A percentile compares a stretch with the other conserved stretches of the same genome.
Conservation (phyloP, 2,797 vertebrate species). For the Poeciliopsis infans region DNA sequence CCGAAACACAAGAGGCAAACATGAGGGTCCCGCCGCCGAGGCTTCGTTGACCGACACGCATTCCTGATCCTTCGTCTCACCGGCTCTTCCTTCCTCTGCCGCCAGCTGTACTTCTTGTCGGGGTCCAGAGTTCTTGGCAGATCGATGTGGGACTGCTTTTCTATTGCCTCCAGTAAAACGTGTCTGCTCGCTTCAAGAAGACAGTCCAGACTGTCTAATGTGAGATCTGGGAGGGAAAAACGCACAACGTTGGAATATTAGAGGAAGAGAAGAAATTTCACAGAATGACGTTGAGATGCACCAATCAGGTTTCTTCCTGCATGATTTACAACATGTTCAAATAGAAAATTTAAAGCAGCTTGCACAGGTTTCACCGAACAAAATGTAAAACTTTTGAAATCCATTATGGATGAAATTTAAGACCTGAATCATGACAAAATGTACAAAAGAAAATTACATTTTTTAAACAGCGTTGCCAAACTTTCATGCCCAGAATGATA, state of each 20-base stretch:
- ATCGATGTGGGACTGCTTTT: constrained; percentile 86
- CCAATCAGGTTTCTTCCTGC: not conserved
- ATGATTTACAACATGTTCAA: not conserved
- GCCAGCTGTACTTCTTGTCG: constrained; percentile 98
- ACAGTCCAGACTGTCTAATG: constrained; percentile 87
- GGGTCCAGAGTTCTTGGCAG: constrained; percentile 91
- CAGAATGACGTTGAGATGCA: not conserved
- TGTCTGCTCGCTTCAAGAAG: constrained; percentile 92
- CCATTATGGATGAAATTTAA: no score
- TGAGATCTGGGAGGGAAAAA: constrained; percentile 62
- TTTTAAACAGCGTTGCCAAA: no score
- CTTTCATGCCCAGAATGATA: no score
- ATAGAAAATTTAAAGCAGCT: not conserved
- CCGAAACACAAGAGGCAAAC: not conserved
- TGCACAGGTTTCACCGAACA: no score
- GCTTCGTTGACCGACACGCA: not conserved
- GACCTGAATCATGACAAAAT: no score
- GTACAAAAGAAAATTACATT: no score
- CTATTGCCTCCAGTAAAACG: constrained; percentile 92
- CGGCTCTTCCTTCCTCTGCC: constrained; percentile 93
- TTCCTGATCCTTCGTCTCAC: constrained; percentile 74
- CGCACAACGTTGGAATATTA: not conserved
- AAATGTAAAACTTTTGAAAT: no score
- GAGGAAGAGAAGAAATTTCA: not conserved
- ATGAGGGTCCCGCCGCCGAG: not conserved